Percentiles rank a stretch among this genome's conserved stretches.
These are phyloP conservation scores for Belonocnema kinseyi DNA, from an alignment of 1,140 invertebrate species.

Conservation along the genomic window DNA sequence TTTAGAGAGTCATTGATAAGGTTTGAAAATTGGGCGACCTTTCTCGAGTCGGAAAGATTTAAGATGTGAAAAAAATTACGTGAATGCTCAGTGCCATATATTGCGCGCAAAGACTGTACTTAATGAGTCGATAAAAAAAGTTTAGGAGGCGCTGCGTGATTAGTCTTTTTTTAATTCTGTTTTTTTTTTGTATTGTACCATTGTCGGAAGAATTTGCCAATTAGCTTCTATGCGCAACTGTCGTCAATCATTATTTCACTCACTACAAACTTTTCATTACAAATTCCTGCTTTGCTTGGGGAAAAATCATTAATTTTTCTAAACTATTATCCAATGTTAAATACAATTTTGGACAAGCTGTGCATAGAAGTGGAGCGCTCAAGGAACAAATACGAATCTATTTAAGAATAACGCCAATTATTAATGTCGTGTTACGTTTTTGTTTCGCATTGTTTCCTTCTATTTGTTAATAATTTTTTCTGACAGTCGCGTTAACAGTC, in stretches of 20 bases:
- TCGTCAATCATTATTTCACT: not conserved
- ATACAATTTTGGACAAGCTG: not conserved
- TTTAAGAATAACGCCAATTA: constrained; percentile 31
- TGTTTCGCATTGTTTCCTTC: constrained; percentile 63
- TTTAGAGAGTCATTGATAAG: not conserved
- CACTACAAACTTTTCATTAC: not conserved
- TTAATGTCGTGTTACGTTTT: constrained; percentile 60
- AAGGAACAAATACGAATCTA: constrained; percentile 35
- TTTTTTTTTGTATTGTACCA: constrained; percentile 7
- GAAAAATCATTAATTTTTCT: no score
- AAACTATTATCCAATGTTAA: not conserved
- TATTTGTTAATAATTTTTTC: constrained; percentile 60
- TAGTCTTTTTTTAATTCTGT: constrained; percentile 16
- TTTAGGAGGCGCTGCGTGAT: constrained; percentile 1
- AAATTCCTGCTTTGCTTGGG: not conserved
- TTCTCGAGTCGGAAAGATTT: not conserved
- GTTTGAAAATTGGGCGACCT: constrained; percentile 1
- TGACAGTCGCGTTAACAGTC: constrained; percentile 46
- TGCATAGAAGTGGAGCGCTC: constrained; percentile 14
- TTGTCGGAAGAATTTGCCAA: constrained; percentile 1
- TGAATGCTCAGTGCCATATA: constrained; percentile 76
- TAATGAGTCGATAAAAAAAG: constrained; percentile 61
- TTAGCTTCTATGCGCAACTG: constrained; percentile 14
- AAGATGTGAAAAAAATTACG: constrained; percentile 53
- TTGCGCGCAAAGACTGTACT: constrained; percentile 72